phyloP scores from a whole-genome alignment of 2,797 vertebrate genomes.

The Pampus argenteus region DNA sequence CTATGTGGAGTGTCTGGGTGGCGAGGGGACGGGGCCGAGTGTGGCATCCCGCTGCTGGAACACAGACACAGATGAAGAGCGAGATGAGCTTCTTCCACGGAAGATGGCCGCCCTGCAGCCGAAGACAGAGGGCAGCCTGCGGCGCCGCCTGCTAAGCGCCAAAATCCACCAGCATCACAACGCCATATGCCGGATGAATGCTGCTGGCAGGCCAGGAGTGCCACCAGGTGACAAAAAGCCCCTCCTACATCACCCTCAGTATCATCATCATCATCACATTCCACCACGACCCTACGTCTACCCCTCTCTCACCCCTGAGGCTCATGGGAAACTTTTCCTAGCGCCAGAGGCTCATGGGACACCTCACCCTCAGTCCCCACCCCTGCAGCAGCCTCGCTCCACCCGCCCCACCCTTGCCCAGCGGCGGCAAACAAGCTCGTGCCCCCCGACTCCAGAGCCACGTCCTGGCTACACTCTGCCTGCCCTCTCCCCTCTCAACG shows the following conservation, averaged over 20 bases:
- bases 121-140: conserved; percentile 72
- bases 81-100: conserved; percentile 72
- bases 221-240: conserved; percentile 33
- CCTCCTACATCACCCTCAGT: conserved; percentile 50
- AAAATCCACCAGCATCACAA: conserved; percentile 71
- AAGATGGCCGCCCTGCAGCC: conserved; percentile 69
- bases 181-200: conserved; percentile 38
- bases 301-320: conserved; percentile 24
- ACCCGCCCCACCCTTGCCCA: conserved; percentile 40
- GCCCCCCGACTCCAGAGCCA: conserved; percentile 42
- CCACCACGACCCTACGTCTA: conserved; percentile 32
- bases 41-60: conserved; percentile 63
- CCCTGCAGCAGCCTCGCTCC: conserved; percentile 30
- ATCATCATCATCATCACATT: conserved; percentile 42
- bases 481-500: neutral
- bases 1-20: conserved; percentile 75
- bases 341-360: conserved; percentile 38
- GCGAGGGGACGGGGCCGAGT: conserved; percentile 56
- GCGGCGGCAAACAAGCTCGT: conserved; percentile 45
- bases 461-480: conserved; percentile 44
- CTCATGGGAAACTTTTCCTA: conserved; percentile 49
- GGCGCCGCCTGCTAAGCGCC: conserved; percentile 75
- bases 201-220: neutral
- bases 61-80: conserved; percentile 50
- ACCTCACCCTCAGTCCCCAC: fast-evolving